These are phyloP conservation scores for Phyllostomus discolor DNA, from an alignment of 2,113 vertebrate genomes.

Conservation along the genomic window DNA sequence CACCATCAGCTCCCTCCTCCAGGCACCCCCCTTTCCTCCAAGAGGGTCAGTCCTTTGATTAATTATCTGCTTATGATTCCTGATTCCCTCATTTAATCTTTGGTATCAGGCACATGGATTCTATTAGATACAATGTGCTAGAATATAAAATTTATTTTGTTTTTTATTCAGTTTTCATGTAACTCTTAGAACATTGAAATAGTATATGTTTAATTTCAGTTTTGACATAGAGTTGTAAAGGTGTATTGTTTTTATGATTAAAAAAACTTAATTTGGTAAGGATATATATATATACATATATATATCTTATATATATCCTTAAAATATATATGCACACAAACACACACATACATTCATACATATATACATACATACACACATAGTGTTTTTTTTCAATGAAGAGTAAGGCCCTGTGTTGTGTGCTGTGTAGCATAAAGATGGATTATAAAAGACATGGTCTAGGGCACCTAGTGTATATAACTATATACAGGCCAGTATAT, in stretches of 20 bases:
- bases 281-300: background rate
- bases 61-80: background rate
- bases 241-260: background rate
- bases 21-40: background rate
- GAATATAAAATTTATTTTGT: background rate
- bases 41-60: background rate
- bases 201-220: background rate
- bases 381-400: background rate
- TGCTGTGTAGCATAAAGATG: background rate
- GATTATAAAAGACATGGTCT: background rate
- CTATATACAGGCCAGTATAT: background rate
- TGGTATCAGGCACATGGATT: background rate
- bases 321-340: too few relatives aligned
- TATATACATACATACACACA: background rate
- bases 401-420: background rate
- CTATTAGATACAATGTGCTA: background rate
- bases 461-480: background rate
- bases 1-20: background rate
- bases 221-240: background rate
- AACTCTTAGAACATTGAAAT: background rate
- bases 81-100: background rate
- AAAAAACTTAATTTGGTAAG: background rate
- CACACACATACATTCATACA: too few relatives aligned
- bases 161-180: constrained; percentile 12
- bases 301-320: background rate